phyloP scores from a whole-genome alignment of 2,888 invertebrate genomes.

The Encarsia formosa region DNA sequence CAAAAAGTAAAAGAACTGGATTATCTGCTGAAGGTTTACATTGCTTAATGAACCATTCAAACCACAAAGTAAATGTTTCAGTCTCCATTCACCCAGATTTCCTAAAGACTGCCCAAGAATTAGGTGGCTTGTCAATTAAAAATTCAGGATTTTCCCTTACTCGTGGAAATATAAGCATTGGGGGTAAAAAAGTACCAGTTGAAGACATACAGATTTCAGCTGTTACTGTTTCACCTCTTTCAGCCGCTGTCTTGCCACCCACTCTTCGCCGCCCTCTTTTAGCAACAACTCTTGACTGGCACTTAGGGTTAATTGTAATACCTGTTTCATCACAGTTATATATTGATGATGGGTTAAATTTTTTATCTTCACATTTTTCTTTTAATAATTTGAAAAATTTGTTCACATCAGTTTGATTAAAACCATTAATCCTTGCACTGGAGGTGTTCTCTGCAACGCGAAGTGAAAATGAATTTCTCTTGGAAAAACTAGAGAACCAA shows the following conservation, averaged over 20 bases:
- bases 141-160: background rate
- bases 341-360: background rate
- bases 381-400: background rate
- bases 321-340: too few relatives aligned
- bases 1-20: background rate
- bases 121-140: background rate
- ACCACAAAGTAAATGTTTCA: background rate
- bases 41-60: background rate
- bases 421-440: too few relatives aligned
- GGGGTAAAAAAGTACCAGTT: background rate
- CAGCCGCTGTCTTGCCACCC: background rate
- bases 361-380: background rate
- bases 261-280: background rate
- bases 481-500: constrained; percentile 4
- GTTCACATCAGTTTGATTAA: too few relatives aligned
- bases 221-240: background rate
- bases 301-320: too few relatives aligned
- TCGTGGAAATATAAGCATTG: background rate
- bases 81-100: background rate
- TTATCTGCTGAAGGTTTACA: background rate
- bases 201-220: background rate
- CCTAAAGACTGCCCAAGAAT: background rate
- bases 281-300: background rate
- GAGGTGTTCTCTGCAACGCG: too few relatives aligned
- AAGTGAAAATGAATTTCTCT: constrained; percentile 37